Conservation (phyloP, 2,113 vertebrate species). For the Stomatorhinus ivindoensis region DNA sequence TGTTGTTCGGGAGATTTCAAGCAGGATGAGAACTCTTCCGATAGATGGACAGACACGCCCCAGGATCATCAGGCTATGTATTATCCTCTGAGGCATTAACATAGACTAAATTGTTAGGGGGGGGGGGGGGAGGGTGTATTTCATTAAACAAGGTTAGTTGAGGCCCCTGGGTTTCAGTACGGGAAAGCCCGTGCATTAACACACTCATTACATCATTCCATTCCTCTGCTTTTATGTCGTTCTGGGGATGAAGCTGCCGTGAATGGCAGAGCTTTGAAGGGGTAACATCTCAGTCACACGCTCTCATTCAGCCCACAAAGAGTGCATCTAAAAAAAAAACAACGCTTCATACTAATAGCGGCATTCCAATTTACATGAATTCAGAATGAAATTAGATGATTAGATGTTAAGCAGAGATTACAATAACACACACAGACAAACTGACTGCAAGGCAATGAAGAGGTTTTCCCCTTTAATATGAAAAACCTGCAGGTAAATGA, state of each 20-base stretch:
- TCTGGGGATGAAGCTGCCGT: background rate
- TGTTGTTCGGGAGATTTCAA: background rate
- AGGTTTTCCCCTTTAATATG: slow-evolving; percentile 48
- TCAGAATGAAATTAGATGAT: background rate
- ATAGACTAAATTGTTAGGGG: background rate
- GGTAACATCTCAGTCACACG: background rate
- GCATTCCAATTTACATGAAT: background rate
- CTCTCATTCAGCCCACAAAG: background rate
- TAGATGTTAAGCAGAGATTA: background rate
- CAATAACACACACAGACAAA: background rate
- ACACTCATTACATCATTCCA: background rate
- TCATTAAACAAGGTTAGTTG: background rate
- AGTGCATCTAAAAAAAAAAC: background rate
- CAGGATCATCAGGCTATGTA: background rate
- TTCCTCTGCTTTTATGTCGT: background rate
- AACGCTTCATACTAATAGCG: background rate
- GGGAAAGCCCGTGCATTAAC: background rate
- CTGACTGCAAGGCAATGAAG: background rate
- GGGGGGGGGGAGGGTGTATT: background rate
- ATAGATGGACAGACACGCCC: background rate
- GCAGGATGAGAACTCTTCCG: background rate
- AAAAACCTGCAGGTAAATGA: slow-evolving; percentile 80
- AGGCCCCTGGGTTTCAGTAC: background rate
- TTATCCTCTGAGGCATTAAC: background rate
- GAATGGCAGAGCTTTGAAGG: background rate